phyloP scores from a whole-genome alignment of 1,140 invertebrate genomes.

The Hesperophylax magnus region DNA sequence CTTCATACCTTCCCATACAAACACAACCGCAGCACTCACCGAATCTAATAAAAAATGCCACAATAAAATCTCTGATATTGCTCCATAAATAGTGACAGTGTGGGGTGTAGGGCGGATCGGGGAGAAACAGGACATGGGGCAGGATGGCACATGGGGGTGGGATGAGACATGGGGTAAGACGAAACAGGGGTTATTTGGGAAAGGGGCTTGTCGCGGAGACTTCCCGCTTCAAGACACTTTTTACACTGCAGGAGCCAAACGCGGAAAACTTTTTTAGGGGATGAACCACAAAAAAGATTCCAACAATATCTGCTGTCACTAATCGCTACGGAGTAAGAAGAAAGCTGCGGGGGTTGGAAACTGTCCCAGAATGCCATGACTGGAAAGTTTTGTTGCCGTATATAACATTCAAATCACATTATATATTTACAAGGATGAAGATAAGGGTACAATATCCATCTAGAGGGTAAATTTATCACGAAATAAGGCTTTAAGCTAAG shows the following conservation, averaged over 20 bases:
- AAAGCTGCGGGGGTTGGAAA: too few relatives aligned
- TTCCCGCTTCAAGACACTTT: neutral
- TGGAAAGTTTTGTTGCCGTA: too few relatives aligned
- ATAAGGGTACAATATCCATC: too few relatives aligned
- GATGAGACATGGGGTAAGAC: slow-evolving; percentile 13
- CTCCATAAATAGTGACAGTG: slow-evolving; percentile 40
- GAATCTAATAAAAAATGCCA: slow-evolving; percentile 53
- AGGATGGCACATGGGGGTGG: neutral
- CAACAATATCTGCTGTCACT: too few relatives aligned
- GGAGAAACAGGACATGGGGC: neutral
- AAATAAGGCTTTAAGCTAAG: too few relatives aligned
- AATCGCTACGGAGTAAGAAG: too few relatives aligned
- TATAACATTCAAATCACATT: too few relatives aligned
- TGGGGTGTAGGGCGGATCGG: neutral
- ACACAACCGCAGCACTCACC: neutral
- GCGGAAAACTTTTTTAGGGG: neutral
- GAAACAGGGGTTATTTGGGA: slow-evolving; percentile 33
- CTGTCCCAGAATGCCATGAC: too few relatives aligned
- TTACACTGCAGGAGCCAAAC: neutral
- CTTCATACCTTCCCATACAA: too few relatives aligned
- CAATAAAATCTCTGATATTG: slow-evolving; percentile 54
- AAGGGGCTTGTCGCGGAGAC: slow-evolving; percentile 6
- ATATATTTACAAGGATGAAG: too few relatives aligned
- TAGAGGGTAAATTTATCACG: too few relatives aligned
- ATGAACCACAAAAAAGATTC: too few relatives aligned